These are phyloP conservation scores for Thalassoma bifasciatum DNA, from an alignment of 2,113 vertebrate species.

Conservation along the genomic window DNA sequence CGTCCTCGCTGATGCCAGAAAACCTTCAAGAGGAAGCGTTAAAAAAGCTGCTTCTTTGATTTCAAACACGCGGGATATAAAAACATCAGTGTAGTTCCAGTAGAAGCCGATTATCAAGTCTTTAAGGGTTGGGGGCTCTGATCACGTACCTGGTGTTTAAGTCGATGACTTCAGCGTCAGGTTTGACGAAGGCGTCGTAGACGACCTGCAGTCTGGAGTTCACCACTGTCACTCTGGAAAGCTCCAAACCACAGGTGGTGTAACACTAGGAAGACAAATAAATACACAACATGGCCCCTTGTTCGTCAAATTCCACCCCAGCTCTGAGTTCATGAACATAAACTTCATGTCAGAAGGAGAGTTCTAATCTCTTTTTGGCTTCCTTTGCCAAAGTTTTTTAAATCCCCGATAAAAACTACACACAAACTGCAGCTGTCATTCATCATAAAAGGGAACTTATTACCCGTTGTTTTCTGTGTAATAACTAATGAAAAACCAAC, in stretches of 20 bases:
- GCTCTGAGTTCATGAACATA: no score
- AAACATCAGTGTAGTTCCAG: background rate
- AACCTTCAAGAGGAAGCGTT: constrained; percentile 75
- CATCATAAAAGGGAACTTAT: no score
- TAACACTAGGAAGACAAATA: constrained; percentile 79
- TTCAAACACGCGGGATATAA: background rate
- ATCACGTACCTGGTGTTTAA: constrained; percentile 83
- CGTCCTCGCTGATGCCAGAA: constrained; percentile 82
- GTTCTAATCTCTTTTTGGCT: no score
- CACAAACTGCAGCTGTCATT: no score
- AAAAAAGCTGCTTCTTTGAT: background rate
- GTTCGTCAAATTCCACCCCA: no score
- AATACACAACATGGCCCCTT: no score
- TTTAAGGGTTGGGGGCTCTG: background rate
- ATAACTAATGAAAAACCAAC: no score
- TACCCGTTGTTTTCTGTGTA: no score
- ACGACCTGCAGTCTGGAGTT: constrained; percentile 81
- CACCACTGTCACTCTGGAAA: constrained; percentile 84
- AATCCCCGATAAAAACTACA: no score
- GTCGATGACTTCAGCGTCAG: constrained; percentile 84
- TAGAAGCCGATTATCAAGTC: background rate
- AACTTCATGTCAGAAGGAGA: no score
- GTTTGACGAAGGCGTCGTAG: constrained; percentile 85
- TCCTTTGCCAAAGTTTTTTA: no score
- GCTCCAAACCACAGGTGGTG: constrained; percentile 83